Base-by-base conservation (phyloP, 2,113 vertebrate genomes). In the Mus spicilegus region DNA sequence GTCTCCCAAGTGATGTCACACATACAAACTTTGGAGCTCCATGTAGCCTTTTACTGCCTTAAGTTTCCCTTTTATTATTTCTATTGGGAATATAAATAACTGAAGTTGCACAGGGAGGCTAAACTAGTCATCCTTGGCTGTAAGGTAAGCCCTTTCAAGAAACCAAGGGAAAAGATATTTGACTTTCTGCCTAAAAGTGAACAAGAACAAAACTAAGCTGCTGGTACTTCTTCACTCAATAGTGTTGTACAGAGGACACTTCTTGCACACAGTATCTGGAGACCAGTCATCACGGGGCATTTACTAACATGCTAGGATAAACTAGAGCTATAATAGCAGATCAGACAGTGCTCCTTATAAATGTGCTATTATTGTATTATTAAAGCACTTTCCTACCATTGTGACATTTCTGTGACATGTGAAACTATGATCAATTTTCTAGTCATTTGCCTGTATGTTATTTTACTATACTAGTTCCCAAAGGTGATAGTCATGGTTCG, bases 351-450 rank as follows among this genome's bases (percentile, higher is more conserved):
- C 14, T 73, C 28, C 24, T 46, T 42, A 28, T 7, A 58, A 51
- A 7, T 10, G 24, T 86, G 28, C 22, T 4, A 85, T 24, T 70
- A 78, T 33, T 54, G 61, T 14, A 49, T 14, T 46, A 75, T 14
- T 87, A 73, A 49, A 11, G 93, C 49, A 70, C 4, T 13, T 80
- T 65, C 26, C 51, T 5, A 84, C 33, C 54, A 75, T 69, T n/a
- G 76, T 92, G 87, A 85, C 61, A 76, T 82, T 86, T 90, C 20
- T 77, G 13, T 95, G 81, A 75, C n/a, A 84, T 89, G 42, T 9
- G 86, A 77, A 19, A 58, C 51, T 49, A 28, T 73, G 51, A 72
- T 39, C 33, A 75, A 88, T 89, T 93, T 73, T 91, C 58, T 56
- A 75, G 54, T 51, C n/a, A 84, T 72, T 92, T 56, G 88, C 54